Conservation (phyloP, 1,140 invertebrate species). For the Cephus cinctus region DNA sequence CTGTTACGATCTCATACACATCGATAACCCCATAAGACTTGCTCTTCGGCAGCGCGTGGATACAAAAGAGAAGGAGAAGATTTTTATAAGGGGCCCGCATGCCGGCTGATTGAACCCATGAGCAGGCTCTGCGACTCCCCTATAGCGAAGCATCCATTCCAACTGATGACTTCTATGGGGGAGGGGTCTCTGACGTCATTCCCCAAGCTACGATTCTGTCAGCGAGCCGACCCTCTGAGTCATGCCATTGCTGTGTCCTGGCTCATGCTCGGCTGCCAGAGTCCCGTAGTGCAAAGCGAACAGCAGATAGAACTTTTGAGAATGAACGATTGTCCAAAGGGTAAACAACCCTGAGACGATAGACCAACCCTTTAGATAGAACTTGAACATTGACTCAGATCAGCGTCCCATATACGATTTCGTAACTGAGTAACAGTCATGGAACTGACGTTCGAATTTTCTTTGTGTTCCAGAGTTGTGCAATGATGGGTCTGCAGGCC, state of each 20-base stretch:
- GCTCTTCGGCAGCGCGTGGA: no score
- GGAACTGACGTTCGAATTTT: slow-evolving; percentile 10
- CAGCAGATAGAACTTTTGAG: no score
- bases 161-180: slow-evolving; percentile 46
- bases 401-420: no score
- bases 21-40: no score
- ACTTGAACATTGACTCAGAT: no score
- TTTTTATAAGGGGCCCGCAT: slow-evolving; percentile 33
- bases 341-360: no score
- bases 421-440: background rate
- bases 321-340: no score
- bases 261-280: no score
- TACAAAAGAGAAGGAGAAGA: slow-evolving; percentile 11
- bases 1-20: no score
- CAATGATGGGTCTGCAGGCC: slow-evolving; percentile 75
- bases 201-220: slow-evolving; percentile 31
- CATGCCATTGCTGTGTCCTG: slow-evolving; percentile 32
- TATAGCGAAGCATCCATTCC: slow-evolving; percentile 36
- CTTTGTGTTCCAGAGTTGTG: slow-evolving; percentile 64
- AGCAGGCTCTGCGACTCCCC: slow-evolving; percentile 27
- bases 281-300: no score
- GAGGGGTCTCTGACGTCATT: slow-evolving; percentile 50
- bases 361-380: no score
- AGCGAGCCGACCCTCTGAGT: slow-evolving; percentile 49
- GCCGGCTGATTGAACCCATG: slow-evolving; percentile 33